A percentile compares a stretch with the other conserved stretches of the same genome.
phyloP scores from a whole-genome alignment of 2,888 invertebrate genomes.

The Himalopsyche tibetana region DNA sequence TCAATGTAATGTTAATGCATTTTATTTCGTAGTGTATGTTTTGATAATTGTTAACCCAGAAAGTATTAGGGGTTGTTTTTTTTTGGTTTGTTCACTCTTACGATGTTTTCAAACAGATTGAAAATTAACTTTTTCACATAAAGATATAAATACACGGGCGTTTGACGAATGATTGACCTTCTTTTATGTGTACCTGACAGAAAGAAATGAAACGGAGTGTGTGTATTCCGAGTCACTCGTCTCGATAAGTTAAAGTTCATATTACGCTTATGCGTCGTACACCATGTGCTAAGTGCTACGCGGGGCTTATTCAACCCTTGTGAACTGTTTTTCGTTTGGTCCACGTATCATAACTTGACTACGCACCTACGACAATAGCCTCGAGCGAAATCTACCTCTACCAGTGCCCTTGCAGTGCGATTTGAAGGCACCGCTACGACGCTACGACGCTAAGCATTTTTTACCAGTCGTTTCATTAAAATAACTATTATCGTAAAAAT shows the following conservation, averaged over 20 bases:
- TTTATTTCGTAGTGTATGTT: no score
- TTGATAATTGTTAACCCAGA: no score
- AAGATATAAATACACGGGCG: conserved; percentile 33
- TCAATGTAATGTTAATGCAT: no score
- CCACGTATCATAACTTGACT: conserved; percentile 63
- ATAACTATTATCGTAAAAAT: conserved; percentile 52
- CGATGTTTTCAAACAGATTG: conserved; percentile 19
- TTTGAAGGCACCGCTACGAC: conserved; percentile 63
- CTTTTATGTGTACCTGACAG: background rate
- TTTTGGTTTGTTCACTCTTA: conserved; percentile 17
- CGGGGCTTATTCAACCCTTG: background rate
- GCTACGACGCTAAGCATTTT: conserved; percentile 64
- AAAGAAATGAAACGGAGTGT: no score
- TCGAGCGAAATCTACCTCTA: conserved; percentile 49
- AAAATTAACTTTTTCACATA: conserved; percentile 20
- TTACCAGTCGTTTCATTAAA: conserved; percentile 65
- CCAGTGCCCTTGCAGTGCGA: conserved; percentile 57
- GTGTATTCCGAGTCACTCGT: no score
- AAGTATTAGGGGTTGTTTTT: no score
- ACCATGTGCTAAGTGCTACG: conserved; percentile 16
- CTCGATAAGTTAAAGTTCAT: background rate
- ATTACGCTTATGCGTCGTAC: background rate
- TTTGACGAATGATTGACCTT: background rate
- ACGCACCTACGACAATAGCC: conserved; percentile 54
- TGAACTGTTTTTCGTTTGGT: conserved; percentile 55